Percentiles rank a stretch among this genome's conserved stretches.
These are phyloP conservation scores for Acipenser transmontanus DNA, from an alignment of 2,797 vertebrate species.

Conservation along the genomic window DNA sequence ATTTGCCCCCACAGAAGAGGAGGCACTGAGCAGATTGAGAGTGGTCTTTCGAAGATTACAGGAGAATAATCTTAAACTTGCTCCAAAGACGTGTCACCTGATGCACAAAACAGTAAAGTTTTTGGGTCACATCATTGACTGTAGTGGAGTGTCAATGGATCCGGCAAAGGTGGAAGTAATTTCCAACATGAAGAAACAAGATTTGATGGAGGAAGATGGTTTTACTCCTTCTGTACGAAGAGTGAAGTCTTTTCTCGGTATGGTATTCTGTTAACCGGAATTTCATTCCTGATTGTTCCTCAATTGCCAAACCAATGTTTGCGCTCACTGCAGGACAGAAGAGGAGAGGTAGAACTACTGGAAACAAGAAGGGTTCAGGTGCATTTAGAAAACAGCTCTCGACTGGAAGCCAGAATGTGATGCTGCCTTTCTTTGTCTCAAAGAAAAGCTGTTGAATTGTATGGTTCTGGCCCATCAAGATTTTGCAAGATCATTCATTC, in stretches of 20 bases:
- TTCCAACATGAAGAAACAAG: not conserved
- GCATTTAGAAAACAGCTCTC: not conserved
- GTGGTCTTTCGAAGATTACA: no score
- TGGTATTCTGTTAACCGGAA: slow-evolving; percentile 9
- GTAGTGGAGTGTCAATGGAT: not conserved
- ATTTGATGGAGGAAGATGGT: not conserved
- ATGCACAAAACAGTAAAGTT: no score
- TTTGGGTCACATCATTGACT: not conserved
- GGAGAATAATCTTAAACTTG: no score
- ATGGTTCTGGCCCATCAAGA: slow-evolving; percentile 6
- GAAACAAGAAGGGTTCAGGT: not conserved
- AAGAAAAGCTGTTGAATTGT: not conserved
- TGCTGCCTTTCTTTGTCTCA: not conserved
- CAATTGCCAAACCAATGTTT: slow-evolving; percentile 7
- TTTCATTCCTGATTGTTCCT: slow-evolving; percentile 9
- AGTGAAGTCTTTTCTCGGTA: slow-evolving; percentile 5
- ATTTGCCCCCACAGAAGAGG: slow-evolving; percentile 3
- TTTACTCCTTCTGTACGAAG: not conserved
- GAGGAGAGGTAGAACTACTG: not conserved
- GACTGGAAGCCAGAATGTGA: slow-evolving; percentile 5
- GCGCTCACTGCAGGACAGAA: slow-evolving; percentile 3
- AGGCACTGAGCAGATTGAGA: not conserved
- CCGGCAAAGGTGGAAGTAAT: not conserved
- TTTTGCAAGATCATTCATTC: slow-evolving; percentile 12
- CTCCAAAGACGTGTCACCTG: no score